Percentiles rank a stretch among this genome's conserved stretches.
Conservation (phyloP, 2,797 vertebrate genomes). For the Manis crassicaudata region DNA sequence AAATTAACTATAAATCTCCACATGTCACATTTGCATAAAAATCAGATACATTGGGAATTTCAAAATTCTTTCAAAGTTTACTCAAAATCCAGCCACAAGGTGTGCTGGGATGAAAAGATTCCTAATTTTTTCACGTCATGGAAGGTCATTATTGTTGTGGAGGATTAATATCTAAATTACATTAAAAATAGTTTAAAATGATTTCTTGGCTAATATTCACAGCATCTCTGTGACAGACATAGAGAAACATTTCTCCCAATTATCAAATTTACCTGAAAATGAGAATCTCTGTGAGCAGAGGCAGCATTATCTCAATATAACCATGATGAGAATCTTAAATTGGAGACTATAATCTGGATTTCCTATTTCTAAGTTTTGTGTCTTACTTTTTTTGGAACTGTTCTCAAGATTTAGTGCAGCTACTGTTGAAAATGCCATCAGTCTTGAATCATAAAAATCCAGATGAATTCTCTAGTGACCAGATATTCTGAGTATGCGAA, state of each 20-base stretch:
- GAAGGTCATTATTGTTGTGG: background rate
- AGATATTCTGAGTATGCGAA: background rate
- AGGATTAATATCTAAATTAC: background rate
- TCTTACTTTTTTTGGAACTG: background rate
- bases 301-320: background rate
- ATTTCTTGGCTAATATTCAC: background rate
- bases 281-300: background rate
- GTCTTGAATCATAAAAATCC: background rate
- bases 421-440: background rate
- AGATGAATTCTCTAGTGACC: background rate
- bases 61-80: slow-evolving; percentile 2
- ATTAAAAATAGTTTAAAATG: background rate
- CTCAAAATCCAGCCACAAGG: background rate
- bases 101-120: background rate
- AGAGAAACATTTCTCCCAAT: background rate
- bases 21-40: slow-evolving; percentile 9
- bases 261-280: background rate
- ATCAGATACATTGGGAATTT: background rate
- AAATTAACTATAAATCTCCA: slow-evolving; percentile 27
- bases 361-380: background rate
- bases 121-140: background rate
- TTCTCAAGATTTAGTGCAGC: background rate
- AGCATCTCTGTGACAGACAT: background rate
- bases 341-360: background rate
- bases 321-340: background rate